Percentiles rank a stretch among this genome's conserved stretches.
Conservation (phyloP, 2,113 vertebrate species). For the Sinocyclocheilus anshuiensis region DNA sequence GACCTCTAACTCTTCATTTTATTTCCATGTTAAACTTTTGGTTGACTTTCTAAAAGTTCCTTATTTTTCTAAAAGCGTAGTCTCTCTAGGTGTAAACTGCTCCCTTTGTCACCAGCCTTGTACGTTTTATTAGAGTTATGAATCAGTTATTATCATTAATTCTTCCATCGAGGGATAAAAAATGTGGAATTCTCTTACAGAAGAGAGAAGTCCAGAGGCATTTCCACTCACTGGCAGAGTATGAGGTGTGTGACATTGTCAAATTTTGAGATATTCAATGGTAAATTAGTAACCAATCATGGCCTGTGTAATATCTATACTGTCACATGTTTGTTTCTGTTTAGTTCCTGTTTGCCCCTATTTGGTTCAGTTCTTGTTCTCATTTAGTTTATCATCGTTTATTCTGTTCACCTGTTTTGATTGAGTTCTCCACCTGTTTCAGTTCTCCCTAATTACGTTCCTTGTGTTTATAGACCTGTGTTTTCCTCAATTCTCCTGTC, state of each 20-base stretch:
- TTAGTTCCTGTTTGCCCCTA: too few relatives aligned
- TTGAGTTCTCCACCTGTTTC: too few relatives aligned
- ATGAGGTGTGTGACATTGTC: slow-evolving; percentile 2
- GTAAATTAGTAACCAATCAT: background rate
- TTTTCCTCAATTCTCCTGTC: too few relatives aligned
- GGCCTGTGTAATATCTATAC: background rate
- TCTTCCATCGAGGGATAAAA: background rate
- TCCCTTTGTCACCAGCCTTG: slow-evolving; percentile 26
- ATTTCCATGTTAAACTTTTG: slow-evolving; percentile 40
- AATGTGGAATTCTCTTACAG: background rate
- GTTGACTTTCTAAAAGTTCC: background rate
- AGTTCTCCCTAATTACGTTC: too few relatives aligned
- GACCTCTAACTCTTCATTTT: slow-evolving; percentile 54
- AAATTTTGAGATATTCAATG: background rate
- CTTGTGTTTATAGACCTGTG: too few relatives aligned
- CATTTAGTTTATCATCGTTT: too few relatives aligned
- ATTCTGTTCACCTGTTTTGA: too few relatives aligned
- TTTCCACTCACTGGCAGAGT: slow-evolving; percentile 15
- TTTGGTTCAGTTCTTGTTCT: too few relatives aligned
- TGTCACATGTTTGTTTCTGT: too few relatives aligned
- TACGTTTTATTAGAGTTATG: slow-evolving; percentile 35
- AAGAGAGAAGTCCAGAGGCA: background rate
- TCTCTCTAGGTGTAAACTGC: slow-evolving; percentile 17
- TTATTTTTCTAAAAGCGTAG: background rate
- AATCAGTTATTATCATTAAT: slow-evolving; percentile 40